phyloP scores from a whole-genome alignment of 2,888 invertebrate species.

The Thereva unica region DNA sequence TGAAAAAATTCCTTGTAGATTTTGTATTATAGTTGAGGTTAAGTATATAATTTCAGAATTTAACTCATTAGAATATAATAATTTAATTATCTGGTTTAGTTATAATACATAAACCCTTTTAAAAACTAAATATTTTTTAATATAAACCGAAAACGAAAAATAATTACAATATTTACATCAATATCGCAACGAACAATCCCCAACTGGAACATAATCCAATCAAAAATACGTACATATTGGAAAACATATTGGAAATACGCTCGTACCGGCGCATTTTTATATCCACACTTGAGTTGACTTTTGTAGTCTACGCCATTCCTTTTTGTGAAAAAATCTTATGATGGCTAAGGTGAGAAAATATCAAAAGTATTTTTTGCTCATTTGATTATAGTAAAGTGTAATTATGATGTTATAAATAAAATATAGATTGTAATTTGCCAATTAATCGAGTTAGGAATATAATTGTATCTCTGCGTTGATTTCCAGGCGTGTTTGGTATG shows the following conservation, averaged over 20 bases:
- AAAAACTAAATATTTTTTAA: too few relatives aligned
- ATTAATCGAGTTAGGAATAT: neutral
- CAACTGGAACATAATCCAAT: conserved; percentile 1
- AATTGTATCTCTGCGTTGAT: too few relatives aligned
- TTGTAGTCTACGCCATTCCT: conserved; percentile 52
- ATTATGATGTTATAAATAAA: neutral
- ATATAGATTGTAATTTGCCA: too few relatives aligned
- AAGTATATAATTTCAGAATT: too few relatives aligned
- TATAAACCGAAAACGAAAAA: too few relatives aligned
- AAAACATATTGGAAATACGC: conserved; percentile 22
- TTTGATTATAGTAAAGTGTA: neutral
- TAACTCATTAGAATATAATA: too few relatives aligned
- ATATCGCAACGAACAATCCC: neutral
- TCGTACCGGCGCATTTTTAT: conserved; percentile 31
- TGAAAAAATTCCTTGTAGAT: too few relatives aligned
- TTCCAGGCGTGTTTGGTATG: too few relatives aligned
- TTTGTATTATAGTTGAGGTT: too few relatives aligned
- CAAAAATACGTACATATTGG: neutral
- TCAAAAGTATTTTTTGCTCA: conserved; percentile 27
- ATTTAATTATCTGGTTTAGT: too few relatives aligned
- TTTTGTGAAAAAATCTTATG: conserved; percentile 51
- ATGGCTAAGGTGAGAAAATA: conserved; percentile 52
- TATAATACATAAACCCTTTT: too few relatives aligned
- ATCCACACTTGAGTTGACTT: conserved; percentile 49
- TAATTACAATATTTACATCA: too few relatives aligned